Conservation (phyloP, 2,113 vertebrate species). For the Brachionichthys hirsutus region DNA sequence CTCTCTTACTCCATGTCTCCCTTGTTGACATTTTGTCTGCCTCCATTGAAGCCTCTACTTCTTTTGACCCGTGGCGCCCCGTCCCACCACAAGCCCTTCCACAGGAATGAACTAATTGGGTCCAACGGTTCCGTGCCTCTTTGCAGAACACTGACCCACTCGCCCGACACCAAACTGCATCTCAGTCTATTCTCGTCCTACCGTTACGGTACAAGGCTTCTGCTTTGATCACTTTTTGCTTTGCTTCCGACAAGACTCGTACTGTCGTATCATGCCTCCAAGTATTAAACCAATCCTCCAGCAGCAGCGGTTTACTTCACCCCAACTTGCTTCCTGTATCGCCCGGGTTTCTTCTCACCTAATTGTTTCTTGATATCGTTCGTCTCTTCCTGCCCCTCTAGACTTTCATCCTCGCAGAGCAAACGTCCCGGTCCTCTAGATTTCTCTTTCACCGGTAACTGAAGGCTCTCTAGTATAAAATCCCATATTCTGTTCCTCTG, state of each 20-base stretch:
- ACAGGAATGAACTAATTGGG: conserved; percentile 71
- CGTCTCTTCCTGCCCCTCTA: neutral
- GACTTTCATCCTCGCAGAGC: conserved; percentile 31
- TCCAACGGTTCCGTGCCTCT: conserved; percentile 57
- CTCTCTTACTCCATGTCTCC: too few relatives aligned
- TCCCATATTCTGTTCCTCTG: conserved; percentile 33
- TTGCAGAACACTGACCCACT: conserved; percentile 5
- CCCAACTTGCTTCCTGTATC: conserved; percentile 42
- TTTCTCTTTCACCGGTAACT: conserved; percentile 59
- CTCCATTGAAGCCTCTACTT: conserved; percentile 59
- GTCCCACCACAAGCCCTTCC: conserved; percentile 62
- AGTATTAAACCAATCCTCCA: conserved; percentile 36
- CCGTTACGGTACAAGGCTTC: conserved; percentile 30
- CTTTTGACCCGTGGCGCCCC: conserved; percentile 49
- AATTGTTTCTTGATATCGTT: too few relatives aligned
- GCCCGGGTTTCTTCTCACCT: neutral
- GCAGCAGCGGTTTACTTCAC: conserved; percentile 28
- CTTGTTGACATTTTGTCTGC: conserved; percentile 70
- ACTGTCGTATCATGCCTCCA: conserved; percentile 40
- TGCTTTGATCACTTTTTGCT: conserved; percentile 64
- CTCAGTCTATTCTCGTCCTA: conserved; percentile 35
- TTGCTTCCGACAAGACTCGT: conserved; percentile 17
- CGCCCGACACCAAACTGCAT: conserved; percentile 8
- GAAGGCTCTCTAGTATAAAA: conserved; percentile 45
- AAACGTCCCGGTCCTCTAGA: conserved; percentile 22